These are phyloP conservation scores for Halictus rubicundus DNA, from an alignment of 1,140 invertebrate species.

Conservation along the genomic window DNA sequence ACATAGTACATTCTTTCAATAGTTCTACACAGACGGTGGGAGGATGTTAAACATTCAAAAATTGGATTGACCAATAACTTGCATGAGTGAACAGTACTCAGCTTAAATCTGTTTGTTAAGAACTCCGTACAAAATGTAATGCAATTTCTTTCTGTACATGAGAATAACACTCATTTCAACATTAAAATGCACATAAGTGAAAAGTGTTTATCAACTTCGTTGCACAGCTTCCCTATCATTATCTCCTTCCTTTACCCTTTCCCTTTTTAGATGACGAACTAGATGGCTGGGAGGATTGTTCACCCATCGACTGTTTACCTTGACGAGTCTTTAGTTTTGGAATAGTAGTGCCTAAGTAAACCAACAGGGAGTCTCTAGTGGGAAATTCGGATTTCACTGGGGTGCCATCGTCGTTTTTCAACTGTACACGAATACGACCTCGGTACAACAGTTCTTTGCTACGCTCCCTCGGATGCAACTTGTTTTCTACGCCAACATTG, in stretches of 20 bases:
- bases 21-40: not conserved
- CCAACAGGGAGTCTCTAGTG: conserved; percentile 88
- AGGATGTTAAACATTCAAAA: not conserved
- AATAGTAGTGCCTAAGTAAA: conserved; percentile 91
- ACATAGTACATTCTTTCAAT: not conserved
- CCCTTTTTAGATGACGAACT: conserved; percentile 74
- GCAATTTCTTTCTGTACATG: conserved; percentile 18
- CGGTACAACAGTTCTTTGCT: conserved; percentile 92
- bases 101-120: conserved; percentile 19
- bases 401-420: conserved; percentile 95
- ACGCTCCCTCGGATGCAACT: conserved; percentile 94
- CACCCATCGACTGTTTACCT: conserved; percentile 76
- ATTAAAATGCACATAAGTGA: conserved; percentile 22
- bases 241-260: conserved; percentile 78
- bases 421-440: conserved; percentile 94
- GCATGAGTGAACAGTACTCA: not conserved
- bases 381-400: conserved; percentile 88
- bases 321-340: conserved; percentile 94
- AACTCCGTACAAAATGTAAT: conserved; percentile 34
- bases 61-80: conserved; percentile 16
- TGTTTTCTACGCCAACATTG: conserved; percentile 95
- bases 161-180: conserved; percentile 16
- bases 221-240: conserved; percentile 33
- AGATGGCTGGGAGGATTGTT: conserved; percentile 73
- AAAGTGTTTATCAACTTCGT: conserved; percentile 5